Base-by-base conservation (phyloP, 2,888 invertebrate genomes). In the Rhorus exstirpatorius region DNA sequence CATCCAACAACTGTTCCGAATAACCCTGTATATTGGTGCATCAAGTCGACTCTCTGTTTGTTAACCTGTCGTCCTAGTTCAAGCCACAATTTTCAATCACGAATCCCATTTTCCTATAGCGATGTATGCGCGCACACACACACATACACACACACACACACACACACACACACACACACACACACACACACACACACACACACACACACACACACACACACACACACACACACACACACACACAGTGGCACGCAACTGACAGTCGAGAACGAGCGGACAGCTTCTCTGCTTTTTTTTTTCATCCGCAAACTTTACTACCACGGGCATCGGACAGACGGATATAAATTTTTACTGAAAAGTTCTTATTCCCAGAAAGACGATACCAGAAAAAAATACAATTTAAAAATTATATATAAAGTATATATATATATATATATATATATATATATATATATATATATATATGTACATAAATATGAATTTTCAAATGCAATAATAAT, bases 41-140 rank as follows among this genome's bases (percentile, higher is more conserved):
- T 35, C 51, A 24, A 75, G 58, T n/a, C 41, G 21, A 41, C 17
- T 14, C 53, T 41, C 24, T 31, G 26, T 53, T 41, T 67, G 75
- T 83, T 70, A 67, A 53, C 63, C 53, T 46, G 72, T 41, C 55
- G 53, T 55, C 53, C 60, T 35, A 61, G 72, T 71, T 61, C 68
- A 74, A 65, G 79, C 84, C 82, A 51, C 84, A 76, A 84, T 80
- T 83, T 82, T 84, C 84, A 82, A 84, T 84, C 79, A 79, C 79
- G 71, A 70, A 79, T 60, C 72, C 74, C 26, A 74, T 63, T 74
- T 63, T 74, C 60, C 63, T 68, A 31, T 77, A 49, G 35, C 19
- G 7, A 46, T 46, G 41, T 26, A 12, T 6, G 1, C 38, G 10
- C 46, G 51, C 46, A 38, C 44, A 60, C 14, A 44, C 17, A 49